Percentiles rank a stretch among this genome's conserved stretches.
These are phyloP conservation scores for Antedon mediterranea DNA, from an alignment of 53 echinoderm and acorn worm genomes.

Conservation along the genomic window DNA sequence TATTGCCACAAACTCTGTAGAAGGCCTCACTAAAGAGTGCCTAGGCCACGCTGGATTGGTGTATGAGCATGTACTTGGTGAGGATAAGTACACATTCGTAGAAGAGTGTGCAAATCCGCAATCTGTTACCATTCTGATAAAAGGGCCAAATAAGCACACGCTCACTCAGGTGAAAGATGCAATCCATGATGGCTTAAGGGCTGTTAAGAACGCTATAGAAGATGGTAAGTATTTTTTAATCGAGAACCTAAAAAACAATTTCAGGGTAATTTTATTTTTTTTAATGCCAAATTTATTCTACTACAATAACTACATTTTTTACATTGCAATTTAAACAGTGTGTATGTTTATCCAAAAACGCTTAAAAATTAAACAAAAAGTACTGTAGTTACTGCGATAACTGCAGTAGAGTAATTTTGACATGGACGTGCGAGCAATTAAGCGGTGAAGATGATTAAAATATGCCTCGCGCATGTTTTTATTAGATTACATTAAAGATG, in stretches of 20 bases:
- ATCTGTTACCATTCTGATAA: conserved; percentile 95
- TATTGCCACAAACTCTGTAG: conserved; percentile 89
- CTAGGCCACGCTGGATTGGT: conserved; percentile 80
- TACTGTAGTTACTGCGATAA: too few species aligned
- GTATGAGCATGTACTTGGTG: conserved; percentile 95
- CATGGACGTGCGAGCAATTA: not conserved
- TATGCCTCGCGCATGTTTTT: not conserved
- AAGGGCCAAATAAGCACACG: conserved; percentile 95
- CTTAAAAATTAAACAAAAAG: too few species aligned
- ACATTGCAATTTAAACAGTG: too few species aligned
- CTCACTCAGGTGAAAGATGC: conserved; percentile 94
- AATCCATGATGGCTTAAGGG: conserved; percentile 82
- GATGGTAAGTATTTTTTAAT: conserved; percentile 62
- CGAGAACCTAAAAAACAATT: too few species aligned
- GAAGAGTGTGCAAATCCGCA: conserved; percentile 97
- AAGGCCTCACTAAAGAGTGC: conserved; percentile 66
- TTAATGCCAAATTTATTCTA: too few species aligned
- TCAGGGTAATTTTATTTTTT: too few species aligned
- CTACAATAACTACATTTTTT: too few species aligned
- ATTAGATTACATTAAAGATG: too few species aligned
- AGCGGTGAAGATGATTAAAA: not conserved
- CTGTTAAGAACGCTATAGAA: conserved; percentile 98
- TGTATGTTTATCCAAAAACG: too few species aligned
- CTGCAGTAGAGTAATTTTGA: too few species aligned
- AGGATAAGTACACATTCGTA: conserved; percentile 93